Conservation (phyloP, 2,113 vertebrate species). For the Siphamia tubifer region DNA sequence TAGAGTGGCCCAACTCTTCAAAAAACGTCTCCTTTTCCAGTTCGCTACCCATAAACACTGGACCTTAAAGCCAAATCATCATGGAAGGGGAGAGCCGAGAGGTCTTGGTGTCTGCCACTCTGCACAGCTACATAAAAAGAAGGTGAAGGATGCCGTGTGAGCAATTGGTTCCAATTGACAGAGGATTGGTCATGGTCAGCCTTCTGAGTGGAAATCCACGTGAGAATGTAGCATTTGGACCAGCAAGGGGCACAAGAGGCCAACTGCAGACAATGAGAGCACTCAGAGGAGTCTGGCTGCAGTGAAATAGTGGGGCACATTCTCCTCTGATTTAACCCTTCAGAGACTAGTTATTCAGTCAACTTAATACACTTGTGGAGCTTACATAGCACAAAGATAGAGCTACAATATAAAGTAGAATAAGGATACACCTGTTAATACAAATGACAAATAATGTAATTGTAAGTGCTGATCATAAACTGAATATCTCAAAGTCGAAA, state of each 20-base stretch:
- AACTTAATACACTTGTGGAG: slow-evolving; percentile 13
- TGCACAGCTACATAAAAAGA: slow-evolving; percentile 69
- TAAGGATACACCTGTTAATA: not conserved
- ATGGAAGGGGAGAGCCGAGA: slow-evolving; percentile 56
- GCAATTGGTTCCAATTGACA: slow-evolving; percentile 78
- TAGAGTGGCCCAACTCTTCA: slow-evolving; percentile 52
- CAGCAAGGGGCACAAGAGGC: slow-evolving; percentile 73
- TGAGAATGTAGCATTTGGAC: slow-evolving; percentile 77
- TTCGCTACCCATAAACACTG: slow-evolving; percentile 69
- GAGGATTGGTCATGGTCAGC: slow-evolving; percentile 81
- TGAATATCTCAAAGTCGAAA: no score
- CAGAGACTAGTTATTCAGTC: slow-evolving; percentile 20
- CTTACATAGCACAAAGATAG: not conserved
- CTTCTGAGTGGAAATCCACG: slow-evolving; percentile 80
- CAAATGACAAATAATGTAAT: no score
- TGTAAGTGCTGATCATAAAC: not conserved
- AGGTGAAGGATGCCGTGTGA: slow-evolving; percentile 76
- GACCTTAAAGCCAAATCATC: slow-evolving; percentile 70
- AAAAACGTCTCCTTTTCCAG: slow-evolving; percentile 68
- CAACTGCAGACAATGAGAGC: slow-evolving; percentile 71
- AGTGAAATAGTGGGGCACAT: slow-evolving; percentile 48
- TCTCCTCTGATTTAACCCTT: slow-evolving; percentile 66
- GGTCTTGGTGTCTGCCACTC: slow-evolving; percentile 69
- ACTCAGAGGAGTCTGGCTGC: slow-evolving; percentile 73
- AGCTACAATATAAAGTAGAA: not conserved